Conservation (phyloP, 2,797 vertebrate species). For the Pelobates cultripes region DNA sequence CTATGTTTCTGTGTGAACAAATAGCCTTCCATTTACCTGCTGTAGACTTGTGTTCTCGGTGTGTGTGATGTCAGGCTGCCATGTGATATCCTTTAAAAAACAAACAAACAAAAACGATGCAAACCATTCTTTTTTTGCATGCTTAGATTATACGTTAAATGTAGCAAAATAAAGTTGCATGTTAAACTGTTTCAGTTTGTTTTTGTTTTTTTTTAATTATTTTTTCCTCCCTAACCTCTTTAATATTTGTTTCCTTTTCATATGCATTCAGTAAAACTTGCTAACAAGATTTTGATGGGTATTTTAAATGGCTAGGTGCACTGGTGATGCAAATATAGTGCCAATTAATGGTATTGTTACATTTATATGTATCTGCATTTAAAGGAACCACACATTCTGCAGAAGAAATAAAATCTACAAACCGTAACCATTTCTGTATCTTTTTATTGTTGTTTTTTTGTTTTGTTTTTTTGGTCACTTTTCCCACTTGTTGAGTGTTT, state of each 20-base stretch:
- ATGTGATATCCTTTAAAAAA: constrained; percentile 75
- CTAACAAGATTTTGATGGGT: constrained; percentile 78
- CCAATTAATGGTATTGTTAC: constrained; percentile 75
- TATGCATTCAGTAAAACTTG: constrained; percentile 78
- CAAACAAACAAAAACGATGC: constrained; percentile 25
- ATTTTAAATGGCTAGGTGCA: constrained; percentile 67
- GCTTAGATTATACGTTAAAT: constrained; percentile 79
- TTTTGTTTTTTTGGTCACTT: too few relatives aligned
- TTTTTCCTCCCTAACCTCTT: neutral
- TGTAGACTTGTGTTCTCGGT: constrained; percentile 78
- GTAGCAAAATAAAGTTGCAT: constrained; percentile 87
- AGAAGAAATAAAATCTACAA: too few relatives aligned
- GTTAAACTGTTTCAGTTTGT: constrained; percentile 71
- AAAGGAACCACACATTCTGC: constrained; percentile 72
- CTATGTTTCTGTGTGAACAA: constrained; percentile 76
- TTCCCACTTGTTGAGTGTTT: too few relatives aligned
- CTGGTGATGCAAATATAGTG: constrained; percentile 77
- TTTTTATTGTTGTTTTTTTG: too few relatives aligned
- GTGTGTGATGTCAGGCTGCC: constrained; percentile 79
- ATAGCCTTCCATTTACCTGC: constrained; percentile 81
- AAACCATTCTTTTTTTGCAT: constrained; percentile 86
- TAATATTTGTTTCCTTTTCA: constrained; percentile 74
- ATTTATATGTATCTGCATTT: constrained; percentile 82
- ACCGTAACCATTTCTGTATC: too few relatives aligned
- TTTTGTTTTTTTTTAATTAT: constrained; percentile 65